Base-by-base conservation (phyloP, 1,140 invertebrate genomes). In the Procambarus clarkii region DNA sequence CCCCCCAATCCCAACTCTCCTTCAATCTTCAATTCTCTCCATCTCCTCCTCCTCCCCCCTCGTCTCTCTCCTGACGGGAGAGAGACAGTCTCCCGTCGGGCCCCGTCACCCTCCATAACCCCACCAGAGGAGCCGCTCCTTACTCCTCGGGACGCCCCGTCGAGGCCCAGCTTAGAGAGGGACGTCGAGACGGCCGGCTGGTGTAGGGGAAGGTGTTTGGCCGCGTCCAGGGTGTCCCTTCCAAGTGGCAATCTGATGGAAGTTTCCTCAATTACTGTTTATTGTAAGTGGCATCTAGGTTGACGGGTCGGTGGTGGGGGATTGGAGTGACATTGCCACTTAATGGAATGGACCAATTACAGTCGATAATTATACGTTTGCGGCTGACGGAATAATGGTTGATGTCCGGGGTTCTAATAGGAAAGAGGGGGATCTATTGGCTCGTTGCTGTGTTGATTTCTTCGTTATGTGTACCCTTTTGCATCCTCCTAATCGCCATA, bases 181-280 rank as follows among this genome's bases (percentile, higher is more conserved):
- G 18, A 4, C 18, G 60, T 21, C 60, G 18, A 64, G 60, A 15
- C 11, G 9, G 4, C 3, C 13, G 15, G 60, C 13, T 11, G 60
- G 18, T 15, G 13, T 15, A 4, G 18, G 60, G 15, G 9, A 11
- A 18, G 60, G 18, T 2, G 11, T 64, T 21, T 58, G 5, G 54
- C 5, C 60, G 13, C 18, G 11, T 15, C 15, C 60, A 64, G 60
- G 13, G 13, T 21, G 5, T 58, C 11, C 60, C 18, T 3, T 18
- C 13, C 15, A 84, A 69, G 82, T 84, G 82, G 82, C 64, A 84
- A 8, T 7, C 50, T 84, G 82, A 84, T 69, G 24, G 82, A 84
- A 84, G 82, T 69, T 84, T 84, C 82, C 82, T 69, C 82, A 84
- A 84, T 84, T 84, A 84, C 7, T 45, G 60, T 64, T 64, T 69